Percentiles rank a stretch among this genome's conserved stretches.
These are phyloP conservation scores for Sternotherus odoratus DNA, from an alignment of 2,797 vertebrate genomes.

Conservation along the genomic window DNA sequence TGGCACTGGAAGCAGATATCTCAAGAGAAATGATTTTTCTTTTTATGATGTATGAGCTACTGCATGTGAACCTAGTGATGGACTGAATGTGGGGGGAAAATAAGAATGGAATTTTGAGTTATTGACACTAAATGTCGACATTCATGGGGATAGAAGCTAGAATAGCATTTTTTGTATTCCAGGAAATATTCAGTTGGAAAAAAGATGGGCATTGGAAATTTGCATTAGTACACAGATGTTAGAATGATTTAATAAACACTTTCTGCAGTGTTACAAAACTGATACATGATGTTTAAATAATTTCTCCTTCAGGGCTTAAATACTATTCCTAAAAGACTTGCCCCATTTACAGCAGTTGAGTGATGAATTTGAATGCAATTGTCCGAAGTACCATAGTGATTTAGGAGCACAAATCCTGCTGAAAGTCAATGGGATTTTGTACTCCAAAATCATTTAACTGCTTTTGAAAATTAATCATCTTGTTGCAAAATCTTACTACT, in stretches of 20 bases:
- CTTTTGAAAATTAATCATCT: background rate
- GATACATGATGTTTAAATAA: background rate
- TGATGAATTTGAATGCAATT: background rate
- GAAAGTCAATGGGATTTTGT: background rate
- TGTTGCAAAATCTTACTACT: background rate
- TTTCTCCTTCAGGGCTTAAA: background rate
- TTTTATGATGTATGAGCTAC: slow-evolving; percentile 4
- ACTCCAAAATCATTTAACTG: background rate
- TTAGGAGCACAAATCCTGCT: background rate
- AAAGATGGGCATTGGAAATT: background rate
- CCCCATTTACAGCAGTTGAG: background rate
- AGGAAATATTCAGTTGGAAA: background rate
- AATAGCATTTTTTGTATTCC: background rate
- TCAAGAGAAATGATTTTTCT: background rate
- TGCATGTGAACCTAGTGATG: background rate
- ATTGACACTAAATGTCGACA: background rate
- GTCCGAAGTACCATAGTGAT: background rate
- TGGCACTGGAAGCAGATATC: background rate
- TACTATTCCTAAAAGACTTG: background rate
- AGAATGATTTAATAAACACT: background rate
- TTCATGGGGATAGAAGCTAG: background rate
- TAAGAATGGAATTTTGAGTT: background rate
- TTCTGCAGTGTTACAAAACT: background rate
- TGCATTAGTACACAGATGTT: background rate
- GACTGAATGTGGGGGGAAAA: background rate